Conservation (phyloP, 2,113 vertebrate genomes). For the Coreoperca whiteheadi region DNA sequence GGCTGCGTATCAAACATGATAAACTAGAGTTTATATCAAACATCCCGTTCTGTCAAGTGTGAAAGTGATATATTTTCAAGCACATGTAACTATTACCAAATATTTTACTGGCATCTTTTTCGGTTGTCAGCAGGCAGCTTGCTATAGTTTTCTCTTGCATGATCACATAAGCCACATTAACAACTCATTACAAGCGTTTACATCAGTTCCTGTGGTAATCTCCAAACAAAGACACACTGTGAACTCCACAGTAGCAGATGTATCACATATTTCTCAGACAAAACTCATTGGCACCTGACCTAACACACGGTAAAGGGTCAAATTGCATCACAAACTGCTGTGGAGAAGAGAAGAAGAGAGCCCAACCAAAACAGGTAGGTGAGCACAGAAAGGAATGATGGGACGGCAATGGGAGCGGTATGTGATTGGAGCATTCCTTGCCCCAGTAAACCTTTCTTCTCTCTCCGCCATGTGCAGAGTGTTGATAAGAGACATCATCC, state of each 20-base stretch:
- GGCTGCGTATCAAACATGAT: conserved; percentile 52
- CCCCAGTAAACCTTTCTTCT: conserved; percentile 77
- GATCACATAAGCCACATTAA: conserved; percentile 54
- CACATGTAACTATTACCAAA: conserved; percentile 49
- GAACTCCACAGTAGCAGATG: conserved; percentile 54
- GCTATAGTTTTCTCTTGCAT: conserved; percentile 21
- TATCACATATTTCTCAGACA: conserved; percentile 46
- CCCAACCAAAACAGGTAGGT: conserved; percentile 71
- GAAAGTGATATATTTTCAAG: conserved; percentile 59
- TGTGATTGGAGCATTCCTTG: conserved; percentile 78
- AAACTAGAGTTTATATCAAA: conserved; percentile 59
- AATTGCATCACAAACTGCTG: conserved; percentile 62
- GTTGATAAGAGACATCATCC: conserved; percentile 85
- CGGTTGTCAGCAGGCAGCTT: conserved; percentile 27
- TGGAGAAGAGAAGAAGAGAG: conserved; percentile 50
- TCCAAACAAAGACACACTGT: conserved; percentile 56
- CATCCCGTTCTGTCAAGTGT: conserved; percentile 51
- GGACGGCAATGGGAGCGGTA: conserved; percentile 72
- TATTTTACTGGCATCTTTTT: conserved; percentile 43
- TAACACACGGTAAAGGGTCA: conserved; percentile 23
- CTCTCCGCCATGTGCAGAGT: conserved; percentile 77
- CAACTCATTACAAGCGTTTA: conserved; percentile 70
- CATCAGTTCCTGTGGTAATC: conserved; percentile 73
- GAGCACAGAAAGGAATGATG: conserved; percentile 75
- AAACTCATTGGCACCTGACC: conserved; percentile 36